Percentiles rank a stretch among this genome's conserved stretches.
These are phyloP conservation scores for Ctenochaetus hawaiiensis DNA, from an alignment of 2,797 vertebrate species.

Conservation along the genomic window DNA sequence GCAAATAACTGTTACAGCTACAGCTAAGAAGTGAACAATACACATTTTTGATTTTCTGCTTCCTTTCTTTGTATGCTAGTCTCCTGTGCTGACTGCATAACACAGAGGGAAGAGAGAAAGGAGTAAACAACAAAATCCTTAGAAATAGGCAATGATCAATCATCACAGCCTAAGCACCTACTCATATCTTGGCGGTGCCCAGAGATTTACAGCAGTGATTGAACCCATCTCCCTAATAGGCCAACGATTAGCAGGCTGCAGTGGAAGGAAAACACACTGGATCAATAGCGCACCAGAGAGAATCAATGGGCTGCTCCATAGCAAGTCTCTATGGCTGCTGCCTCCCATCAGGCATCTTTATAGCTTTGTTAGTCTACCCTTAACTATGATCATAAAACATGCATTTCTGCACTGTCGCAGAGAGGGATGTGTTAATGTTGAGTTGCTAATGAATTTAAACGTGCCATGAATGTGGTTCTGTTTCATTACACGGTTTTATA, in stretches of 20 bases:
- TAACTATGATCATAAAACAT: conserved; percentile 69
- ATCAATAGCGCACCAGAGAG: conserved; percentile 80
- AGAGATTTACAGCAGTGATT: conserved; percentile 47
- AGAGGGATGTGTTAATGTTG: conserved; percentile 77
- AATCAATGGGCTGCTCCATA: conserved; percentile 72
- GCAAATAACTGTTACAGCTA: too few relatives aligned
- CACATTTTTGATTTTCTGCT: neutral
- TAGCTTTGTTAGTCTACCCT: conserved; percentile 64
- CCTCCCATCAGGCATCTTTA: conserved; percentile 17
- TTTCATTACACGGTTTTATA: conserved; percentile 88
- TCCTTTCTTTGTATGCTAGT: neutral
- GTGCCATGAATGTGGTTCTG: conserved; percentile 65
- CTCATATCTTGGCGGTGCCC: conserved; percentile 43
- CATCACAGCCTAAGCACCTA: conserved; percentile 43
- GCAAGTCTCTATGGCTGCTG: conserved; percentile 32
- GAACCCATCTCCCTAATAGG: conserved; percentile 72
- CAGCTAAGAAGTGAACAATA: too few relatives aligned
- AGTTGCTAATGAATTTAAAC: conserved; percentile 89
- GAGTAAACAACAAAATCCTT: conserved; percentile 29
- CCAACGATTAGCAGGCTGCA: conserved; percentile 72
- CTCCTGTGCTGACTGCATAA: neutral
- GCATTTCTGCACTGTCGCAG: conserved; percentile 65
- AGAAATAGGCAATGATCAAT: conserved; percentile 40
- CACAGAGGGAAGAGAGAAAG: conserved; percentile 5
- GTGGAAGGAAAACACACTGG: conserved; percentile 72